Evolutionary conservation across 2,113 vertebrate species (phyloP).

Genomic region (Aptenodytes forsteri): DNA sequence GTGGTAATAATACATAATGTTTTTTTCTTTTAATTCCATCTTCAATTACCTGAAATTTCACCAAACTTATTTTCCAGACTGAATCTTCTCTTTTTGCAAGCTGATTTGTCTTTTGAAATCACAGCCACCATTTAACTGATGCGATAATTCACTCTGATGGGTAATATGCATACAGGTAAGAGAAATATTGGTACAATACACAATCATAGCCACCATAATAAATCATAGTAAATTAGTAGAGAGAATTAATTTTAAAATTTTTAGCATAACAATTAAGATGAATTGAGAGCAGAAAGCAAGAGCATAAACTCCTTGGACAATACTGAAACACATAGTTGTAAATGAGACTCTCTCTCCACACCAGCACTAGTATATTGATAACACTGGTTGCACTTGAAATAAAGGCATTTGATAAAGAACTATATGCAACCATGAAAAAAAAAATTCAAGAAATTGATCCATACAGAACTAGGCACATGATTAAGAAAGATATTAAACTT

Average conservation of each 20-base stretch:
- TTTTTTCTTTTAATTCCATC: neutral
- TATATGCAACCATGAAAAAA: constrained; percentile 65
- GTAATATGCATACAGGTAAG: neutral
- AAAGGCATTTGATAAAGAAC: constrained; percentile 75
- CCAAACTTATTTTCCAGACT: neutral
- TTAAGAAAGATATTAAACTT: neutral
- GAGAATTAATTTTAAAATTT: neutral
- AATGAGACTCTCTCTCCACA: constrained; percentile 73
- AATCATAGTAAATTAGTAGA: neutral
- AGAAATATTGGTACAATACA: neutral
- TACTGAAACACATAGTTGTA: constrained; percentile 65
- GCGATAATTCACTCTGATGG: neutral
- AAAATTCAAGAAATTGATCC: neutral
- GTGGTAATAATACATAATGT: neutral
- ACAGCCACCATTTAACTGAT: neutral
- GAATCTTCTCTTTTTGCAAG: neutral
- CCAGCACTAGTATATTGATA: constrained; percentile 71
- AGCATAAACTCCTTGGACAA: constrained; percentile 76
- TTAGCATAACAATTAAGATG: constrained; percentile 81
- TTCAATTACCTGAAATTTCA: neutral
- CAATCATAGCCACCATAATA: neutral
- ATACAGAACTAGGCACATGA: neutral
- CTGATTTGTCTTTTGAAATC: neutral
- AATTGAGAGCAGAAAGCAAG: constrained; percentile 78
- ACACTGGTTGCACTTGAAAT: constrained; percentile 78